Percentiles rank a stretch among this genome's conserved stretches.
phyloP scores from a whole-genome alignment of 2,888 invertebrate species.

The Parnassius orleans region DNA sequence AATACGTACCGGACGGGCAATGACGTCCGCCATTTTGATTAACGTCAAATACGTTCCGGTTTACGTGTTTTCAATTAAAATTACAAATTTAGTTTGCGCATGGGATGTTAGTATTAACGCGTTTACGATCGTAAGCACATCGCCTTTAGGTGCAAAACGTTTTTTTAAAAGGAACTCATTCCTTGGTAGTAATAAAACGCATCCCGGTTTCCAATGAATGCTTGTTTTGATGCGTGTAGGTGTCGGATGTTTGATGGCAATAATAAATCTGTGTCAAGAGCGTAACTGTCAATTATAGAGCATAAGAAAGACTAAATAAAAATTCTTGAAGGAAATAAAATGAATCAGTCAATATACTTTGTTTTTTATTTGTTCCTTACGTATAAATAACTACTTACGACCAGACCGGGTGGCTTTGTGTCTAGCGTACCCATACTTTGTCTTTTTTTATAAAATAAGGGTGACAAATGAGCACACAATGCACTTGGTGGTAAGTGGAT shows the following conservation, averaged over 20 bases:
- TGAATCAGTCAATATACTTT: no score
- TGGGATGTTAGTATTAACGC: neutral
- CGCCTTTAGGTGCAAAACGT: neutral
- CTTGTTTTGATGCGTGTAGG: conserved; percentile 6
- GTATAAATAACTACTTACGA: no score
- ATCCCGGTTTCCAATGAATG: conserved; percentile 9
- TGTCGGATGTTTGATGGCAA: conserved; percentile 9
- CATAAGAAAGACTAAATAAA: neutral
- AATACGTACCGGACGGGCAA: conserved; percentile 11
- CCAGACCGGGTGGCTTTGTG: no score
- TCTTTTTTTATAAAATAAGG: no score
- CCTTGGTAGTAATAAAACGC: conserved; percentile 7
- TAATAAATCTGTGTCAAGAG: conserved; percentile 13
- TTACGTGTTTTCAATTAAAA: conserved; percentile 15
- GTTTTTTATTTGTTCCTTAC: no score
- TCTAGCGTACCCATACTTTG: no score
- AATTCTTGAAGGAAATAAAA: neutral
- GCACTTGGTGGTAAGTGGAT: no score
- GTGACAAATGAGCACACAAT: no score
- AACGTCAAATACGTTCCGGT: conserved; percentile 16
- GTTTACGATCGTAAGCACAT: neutral
- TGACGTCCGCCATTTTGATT: conserved; percentile 20
- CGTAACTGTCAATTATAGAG: conserved; percentile 8
- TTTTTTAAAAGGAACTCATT: neutral
- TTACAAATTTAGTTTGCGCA: conserved; percentile 8